phyloP scores from a whole-genome alignment of 2,888 invertebrate species.

The Euproctis similis region DNA sequence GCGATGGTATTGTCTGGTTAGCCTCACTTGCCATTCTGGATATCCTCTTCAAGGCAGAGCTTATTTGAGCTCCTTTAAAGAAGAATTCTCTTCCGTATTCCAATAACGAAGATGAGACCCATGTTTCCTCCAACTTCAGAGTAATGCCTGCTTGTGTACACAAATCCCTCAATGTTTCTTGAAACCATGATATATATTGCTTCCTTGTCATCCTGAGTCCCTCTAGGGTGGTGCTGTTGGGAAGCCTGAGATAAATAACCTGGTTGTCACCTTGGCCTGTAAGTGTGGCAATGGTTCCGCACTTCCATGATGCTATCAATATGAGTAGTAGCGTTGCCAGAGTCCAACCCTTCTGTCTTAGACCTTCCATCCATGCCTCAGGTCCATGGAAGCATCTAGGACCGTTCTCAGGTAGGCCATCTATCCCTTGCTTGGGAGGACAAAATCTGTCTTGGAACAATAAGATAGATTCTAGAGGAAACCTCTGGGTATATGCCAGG shows the following conservation, averaged over 20 bases:
- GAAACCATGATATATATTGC: not conserved
- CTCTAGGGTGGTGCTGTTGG: not conserved
- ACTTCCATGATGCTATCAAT: not conserved
- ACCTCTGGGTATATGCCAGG: no score
- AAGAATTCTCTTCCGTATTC: slow-evolving; percentile 1
- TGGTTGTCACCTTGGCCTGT: slow-evolving; percentile 1
- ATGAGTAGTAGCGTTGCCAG: not conserved
- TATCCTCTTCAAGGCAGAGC: not conserved
- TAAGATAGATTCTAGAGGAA: no score
- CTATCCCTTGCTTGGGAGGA: no score
- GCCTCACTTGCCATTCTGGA: not conserved
- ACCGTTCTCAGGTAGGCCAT: not conserved
- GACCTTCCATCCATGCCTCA: slow-evolving; percentile 1
- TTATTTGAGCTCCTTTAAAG: not conserved
- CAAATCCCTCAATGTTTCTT: not conserved
- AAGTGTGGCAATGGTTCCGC: not conserved
- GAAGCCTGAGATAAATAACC: not conserved
- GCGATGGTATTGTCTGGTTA: not conserved
- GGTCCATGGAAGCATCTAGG: not conserved
- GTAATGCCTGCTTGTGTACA: not conserved
- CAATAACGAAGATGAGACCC: not conserved
- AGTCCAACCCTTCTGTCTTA: slow-evolving; percentile 1
- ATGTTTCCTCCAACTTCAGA: not conserved
- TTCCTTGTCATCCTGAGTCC: not conserved
- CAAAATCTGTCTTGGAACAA: no score